Percentiles rank a stretch among this genome's conserved stretches.
Conservation (phyloP, 1,140 invertebrate genomes). For the Conopomorpha cramerella region DNA sequence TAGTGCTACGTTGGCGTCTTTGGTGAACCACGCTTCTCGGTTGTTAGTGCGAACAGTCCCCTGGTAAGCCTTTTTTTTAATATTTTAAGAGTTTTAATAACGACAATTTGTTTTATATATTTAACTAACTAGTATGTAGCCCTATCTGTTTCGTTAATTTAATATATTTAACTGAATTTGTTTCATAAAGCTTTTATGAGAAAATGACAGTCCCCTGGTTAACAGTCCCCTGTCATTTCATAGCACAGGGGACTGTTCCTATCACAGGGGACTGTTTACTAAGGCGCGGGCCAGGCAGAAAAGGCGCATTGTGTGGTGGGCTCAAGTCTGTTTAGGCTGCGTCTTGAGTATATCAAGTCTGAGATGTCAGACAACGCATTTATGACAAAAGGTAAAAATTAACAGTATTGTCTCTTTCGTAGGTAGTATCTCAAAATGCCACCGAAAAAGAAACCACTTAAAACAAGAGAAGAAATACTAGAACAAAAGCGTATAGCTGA, state of each 20-base stretch:
- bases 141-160: background rate
- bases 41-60: background rate
- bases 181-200: background rate
- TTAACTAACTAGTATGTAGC: background rate
- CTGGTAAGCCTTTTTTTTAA: background rate
- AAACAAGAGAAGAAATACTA: background rate
- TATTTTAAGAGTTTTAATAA: constrained; percentile 1
- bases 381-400: too few species aligned
- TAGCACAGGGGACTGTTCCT: background rate
- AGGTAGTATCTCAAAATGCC: too few species aligned
- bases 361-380: too few species aligned
- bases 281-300: too few species aligned
- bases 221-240: background rate
- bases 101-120: background rate
- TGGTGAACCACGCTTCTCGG: background rate
- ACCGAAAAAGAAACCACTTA: background rate
- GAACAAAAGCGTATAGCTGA: background rate
- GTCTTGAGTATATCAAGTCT: too few species aligned
- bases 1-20: background rate
- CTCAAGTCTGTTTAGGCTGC: too few species aligned
- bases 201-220: background rate
- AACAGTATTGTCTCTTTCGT: background rate
- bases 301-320: too few species aligned
- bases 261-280: background rate
- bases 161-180: too few species aligned